Evolutionary conservation across 2,797 vertebrate genomes (phyloP).

Genomic region (Propithecus deckenii): DNA sequence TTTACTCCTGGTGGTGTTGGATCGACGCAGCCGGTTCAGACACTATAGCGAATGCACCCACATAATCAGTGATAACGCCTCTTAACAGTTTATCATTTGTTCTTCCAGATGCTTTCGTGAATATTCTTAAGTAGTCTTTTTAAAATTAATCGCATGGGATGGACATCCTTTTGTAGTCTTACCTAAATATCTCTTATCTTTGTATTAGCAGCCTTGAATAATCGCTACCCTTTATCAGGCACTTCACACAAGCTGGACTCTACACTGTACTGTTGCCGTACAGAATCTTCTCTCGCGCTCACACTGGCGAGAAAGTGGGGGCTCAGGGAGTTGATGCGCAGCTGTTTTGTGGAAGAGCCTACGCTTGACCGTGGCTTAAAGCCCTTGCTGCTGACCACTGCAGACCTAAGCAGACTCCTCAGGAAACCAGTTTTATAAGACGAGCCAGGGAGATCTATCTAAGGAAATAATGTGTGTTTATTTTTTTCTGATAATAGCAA

Average conservation of each 20-base stretch:
- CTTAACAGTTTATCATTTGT: neutral
- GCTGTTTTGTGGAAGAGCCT: neutral
- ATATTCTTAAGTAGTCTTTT: neutral
- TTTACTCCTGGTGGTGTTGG: neutral
- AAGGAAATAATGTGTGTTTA: neutral
- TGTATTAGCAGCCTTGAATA: neutral
- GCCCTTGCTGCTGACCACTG: rapidly evolving
- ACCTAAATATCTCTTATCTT: neutral
- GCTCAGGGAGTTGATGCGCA: neutral
- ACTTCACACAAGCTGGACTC: rapidly evolving
- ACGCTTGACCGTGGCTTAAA: too few relatives aligned
- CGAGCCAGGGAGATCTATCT: neutral
- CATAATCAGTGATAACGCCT: rapidly evolving
- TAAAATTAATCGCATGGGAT: neutral
- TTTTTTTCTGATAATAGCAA: neutral
- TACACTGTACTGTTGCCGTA: rapidly evolving
- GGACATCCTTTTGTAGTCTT: neutral
- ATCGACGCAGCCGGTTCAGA: neutral
- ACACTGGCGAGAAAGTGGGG: neutral
- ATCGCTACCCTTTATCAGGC: rapidly evolving
- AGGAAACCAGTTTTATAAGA: neutral
- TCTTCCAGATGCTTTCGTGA: neutral
- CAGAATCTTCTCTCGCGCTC: rapidly evolving
- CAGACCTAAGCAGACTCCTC: neutral
- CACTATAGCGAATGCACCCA: rapidly evolving